Evolutionary conservation across 2,888 invertebrate genomes (phyloP), one percentile per base, ranked within the genome.

Genomic region (Lasioglossum pauxillum): DNA sequence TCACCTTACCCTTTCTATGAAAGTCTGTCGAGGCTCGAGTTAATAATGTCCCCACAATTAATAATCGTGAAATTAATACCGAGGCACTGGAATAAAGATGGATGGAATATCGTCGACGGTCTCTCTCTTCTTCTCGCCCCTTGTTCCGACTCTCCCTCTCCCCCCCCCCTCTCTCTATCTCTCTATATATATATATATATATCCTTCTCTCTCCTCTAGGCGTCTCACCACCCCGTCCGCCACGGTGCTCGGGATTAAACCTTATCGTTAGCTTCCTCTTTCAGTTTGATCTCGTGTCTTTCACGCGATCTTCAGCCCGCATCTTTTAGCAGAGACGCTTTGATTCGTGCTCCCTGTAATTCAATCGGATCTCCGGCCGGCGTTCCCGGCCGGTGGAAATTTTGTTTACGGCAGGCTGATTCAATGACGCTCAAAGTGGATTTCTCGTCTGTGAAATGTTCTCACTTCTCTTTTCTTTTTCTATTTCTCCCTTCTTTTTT

Each of bases 51-150:
- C 75, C 82, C 83, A 79, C 87, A 89, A 91, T 91, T 89, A 91
- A 91, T 91, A 90, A 89, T 91, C 83, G 87, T 80, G 88, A 83
- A 88, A 91, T 91, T 91, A 91, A 91, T 90, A 89, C 88, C 83
- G 44, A 80, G 80, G 75, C 75, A 80, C 83, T 46, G 83, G 76
- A 79, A 87, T 88, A 88, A 87, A 86, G 86, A 87, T 79, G 77
- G 73, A 86, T 85, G 57, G 78, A 71, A n/a, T 53, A 53, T 53
- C 23, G 53, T 53, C 10, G 23, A 1, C n/a, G 10, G 23, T 53
- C 53, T n/a, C 53, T 53, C 53, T 53, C 53, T 53, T 53, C 53
- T 53, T 53, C 53, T 53, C 53, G 10, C 23, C 53, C 53, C 53
- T 53, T 53, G 53, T 53, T 53, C n/a, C 53, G 0, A 53, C 41